Conservation (phyloP, 1,140 invertebrate genomes). For the Tetragnatha versicolor region DNA sequence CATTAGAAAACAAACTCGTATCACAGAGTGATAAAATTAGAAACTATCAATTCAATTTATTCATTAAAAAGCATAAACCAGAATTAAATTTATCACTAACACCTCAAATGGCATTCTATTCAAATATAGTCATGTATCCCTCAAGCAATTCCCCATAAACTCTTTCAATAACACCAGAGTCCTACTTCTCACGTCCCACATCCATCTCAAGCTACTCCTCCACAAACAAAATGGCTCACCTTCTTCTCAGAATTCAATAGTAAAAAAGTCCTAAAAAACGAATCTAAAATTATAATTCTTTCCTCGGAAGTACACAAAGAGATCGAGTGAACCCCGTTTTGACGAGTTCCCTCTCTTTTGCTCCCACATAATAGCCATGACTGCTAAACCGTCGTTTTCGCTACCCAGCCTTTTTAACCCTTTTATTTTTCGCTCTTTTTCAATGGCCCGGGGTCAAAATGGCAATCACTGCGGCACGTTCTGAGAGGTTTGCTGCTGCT, state of each 20-base stretch:
- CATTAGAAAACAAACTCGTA: too few species aligned
- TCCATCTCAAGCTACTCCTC: background rate
- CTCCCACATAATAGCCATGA: constrained; percentile 19
- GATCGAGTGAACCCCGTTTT: background rate
- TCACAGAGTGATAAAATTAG: too few species aligned
- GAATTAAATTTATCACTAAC: too few species aligned
- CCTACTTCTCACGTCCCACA: constrained; percentile 34
- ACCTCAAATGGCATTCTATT: too few species aligned
- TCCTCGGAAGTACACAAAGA: constrained; percentile 8
- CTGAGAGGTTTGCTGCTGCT: background rate
- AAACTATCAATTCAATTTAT: too few species aligned
- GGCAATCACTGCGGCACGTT: constrained; percentile 45
- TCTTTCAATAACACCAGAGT: background rate
- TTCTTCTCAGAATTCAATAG: constrained; percentile 40
- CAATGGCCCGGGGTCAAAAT: constrained; percentile 30
- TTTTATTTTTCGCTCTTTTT: constrained; percentile 32
- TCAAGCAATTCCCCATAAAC: too few species aligned
- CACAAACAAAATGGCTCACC: background rate
- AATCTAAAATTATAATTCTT: background rate
- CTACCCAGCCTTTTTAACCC: constrained; percentile 9
- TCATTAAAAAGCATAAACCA: too few species aligned
- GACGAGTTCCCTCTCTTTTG: background rate
- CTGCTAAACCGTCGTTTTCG: constrained; percentile 7
- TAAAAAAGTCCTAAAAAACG: too few species aligned
- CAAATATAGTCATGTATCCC: too few species aligned